Conservation (phyloP, 2,113 vertebrate genomes). For the Macquaria australasica region DNA sequence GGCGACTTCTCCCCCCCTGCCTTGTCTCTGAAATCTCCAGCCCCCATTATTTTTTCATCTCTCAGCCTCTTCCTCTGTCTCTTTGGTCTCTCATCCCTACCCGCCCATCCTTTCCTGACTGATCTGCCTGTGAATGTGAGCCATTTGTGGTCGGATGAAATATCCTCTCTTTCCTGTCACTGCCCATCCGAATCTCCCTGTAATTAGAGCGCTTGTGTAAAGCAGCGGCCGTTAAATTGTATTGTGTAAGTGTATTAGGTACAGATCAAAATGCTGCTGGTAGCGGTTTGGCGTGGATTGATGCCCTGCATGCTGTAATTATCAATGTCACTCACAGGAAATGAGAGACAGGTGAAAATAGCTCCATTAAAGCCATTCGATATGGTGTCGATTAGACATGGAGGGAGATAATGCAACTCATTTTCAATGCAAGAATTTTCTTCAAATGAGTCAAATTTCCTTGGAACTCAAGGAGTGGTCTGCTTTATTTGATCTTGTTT, state of each 20-base stretch:
- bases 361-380: background rate
- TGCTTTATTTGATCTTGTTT: background rate
- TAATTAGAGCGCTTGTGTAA: constrained; percentile 38
- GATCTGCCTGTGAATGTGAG: constrained; percentile 20
- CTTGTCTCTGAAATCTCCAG: constrained; percentile 7
- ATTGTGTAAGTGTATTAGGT: constrained; percentile 7
- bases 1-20: background rate
- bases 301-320: constrained; percentile 9
- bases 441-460: background rate
- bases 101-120: background rate
- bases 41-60: constrained; percentile 9
- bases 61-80: background rate
- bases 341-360: constrained; percentile 11
- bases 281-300: background rate
- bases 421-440: background rate
- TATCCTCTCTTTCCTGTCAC: constrained; percentile 6
- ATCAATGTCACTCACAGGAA: background rate
- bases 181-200: constrained; percentile 1
- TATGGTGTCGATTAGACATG: background rate
- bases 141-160: constrained; percentile 26
- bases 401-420: background rate
- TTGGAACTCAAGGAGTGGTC: background rate
- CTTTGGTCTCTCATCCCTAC: background rate
- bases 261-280: background rate
- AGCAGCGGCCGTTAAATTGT: constrained; percentile 29